Evolutionary conservation across 1,140 invertebrate genomes (phyloP).

Genomic region (Pseudomyrmex gracilis): DNA sequence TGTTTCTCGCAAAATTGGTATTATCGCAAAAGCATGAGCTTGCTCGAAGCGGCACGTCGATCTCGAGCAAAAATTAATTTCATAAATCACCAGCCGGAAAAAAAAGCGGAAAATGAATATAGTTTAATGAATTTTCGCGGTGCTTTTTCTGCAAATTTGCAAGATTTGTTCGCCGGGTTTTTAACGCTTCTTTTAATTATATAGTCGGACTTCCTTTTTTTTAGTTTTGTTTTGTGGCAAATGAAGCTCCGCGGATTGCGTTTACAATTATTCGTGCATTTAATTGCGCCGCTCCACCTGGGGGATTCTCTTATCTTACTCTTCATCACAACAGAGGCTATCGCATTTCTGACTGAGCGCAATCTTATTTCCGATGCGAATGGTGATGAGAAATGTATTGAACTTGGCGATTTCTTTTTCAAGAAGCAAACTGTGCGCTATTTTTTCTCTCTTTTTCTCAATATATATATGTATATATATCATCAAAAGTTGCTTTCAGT

Average conservation of each 20-base stretch:
- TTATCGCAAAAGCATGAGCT: constrained; percentile 32
- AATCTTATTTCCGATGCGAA: constrained; percentile 46
- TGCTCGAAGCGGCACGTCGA: neutral
- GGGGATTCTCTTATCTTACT: constrained; percentile 44
- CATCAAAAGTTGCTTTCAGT: constrained; percentile 57
- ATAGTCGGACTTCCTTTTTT: constrained; percentile 18
- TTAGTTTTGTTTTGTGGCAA: constrained; percentile 10
- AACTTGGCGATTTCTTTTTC: constrained; percentile 54
- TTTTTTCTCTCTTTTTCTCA: constrained; percentile 25
- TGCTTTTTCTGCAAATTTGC: constrained; percentile 22
- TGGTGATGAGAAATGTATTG: constrained; percentile 44
- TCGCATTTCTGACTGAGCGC: constrained; percentile 48
- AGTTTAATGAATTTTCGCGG: constrained; percentile 32
- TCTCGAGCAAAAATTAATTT: constrained; percentile 12
- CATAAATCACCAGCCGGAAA: neutral
- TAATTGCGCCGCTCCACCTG: constrained; percentile 23
- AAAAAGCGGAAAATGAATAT: constrained; percentile 1
- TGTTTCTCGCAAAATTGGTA: constrained; percentile 46
- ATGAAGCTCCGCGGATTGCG: constrained; percentile 28
- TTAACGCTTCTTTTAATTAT: constrained; percentile 39
- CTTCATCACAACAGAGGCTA: constrained; percentile 10
- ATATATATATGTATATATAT: constrained; percentile 24
- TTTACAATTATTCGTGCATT: constrained; percentile 59
- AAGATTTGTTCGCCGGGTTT: neutral
- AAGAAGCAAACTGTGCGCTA: constrained; percentile 47